Evolutionary conservation across 2,888 invertebrate species (phyloP), one percentile per base, ranked within the genome.

Genomic region (Pogonocherus hispidulus): DNA sequence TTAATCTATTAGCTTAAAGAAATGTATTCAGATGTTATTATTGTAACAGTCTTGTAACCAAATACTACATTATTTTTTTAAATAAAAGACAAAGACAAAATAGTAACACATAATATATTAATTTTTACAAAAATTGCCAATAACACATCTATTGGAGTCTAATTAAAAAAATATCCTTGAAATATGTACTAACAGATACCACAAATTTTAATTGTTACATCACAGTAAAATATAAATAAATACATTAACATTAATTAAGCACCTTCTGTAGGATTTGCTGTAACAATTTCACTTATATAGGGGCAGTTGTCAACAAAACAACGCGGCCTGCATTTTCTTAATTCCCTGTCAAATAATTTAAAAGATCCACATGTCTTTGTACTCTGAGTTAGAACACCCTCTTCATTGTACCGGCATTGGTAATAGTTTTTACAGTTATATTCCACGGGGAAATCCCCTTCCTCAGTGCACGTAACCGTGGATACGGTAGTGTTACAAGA

Each of bases 361-460:
- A 84, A 86, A 2, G 81, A 81, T 22, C 84, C 83, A 74, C 89
- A 89, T 72, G 81, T 84, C 76, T 86, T 87, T 8, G 77, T 49
- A 59, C 79, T 81, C 71, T 82, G 85, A 60, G 81, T 80, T 6
- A 84, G 83, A 71, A 80, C 83, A 59, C 80, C 79, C n/a, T 78
- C 27, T 18, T n/a, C 79, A 32, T 74, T 81, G 75, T 83, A 83
- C 54, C 78, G 81, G 76, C 89, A 89, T 32, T 82, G 76, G 66
- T 87, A 88, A 80, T 87, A 89, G 76, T 84, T 85, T 66, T 80
- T 84, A 67, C 87, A 87, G 74, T 86, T 83, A 41, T 81, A 79
- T 46, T 84, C 80, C 69, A 86, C 81, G 1, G 85, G 80, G 74
- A 86, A 87, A 64, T 81, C 83, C 1, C 87, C 87, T 72, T 80